Percentiles rank a stretch among this genome's conserved stretches.
phyloP scores from a whole-genome alignment of 2,113 vertebrate genomes.

The Acinonyx jubatus region DNA sequence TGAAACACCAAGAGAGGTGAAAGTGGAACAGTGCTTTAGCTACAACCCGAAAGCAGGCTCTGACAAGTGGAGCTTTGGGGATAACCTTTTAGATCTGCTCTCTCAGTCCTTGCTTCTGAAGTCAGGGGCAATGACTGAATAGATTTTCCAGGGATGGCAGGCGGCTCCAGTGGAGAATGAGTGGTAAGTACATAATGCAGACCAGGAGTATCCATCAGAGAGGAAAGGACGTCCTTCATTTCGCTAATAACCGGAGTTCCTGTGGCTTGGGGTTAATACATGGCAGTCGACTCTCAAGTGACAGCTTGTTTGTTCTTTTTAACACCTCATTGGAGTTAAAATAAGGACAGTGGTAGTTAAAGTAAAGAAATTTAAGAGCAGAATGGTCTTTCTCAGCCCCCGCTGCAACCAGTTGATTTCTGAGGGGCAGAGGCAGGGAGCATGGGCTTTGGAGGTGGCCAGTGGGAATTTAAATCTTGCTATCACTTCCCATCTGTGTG shows the following conservation, averaged over 20 bases:
- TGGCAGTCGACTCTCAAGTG: background rate
- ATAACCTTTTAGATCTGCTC: constrained; percentile 27
- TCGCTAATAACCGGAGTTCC: background rate
- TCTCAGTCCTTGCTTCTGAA: background rate
- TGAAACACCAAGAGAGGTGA: constrained; percentile 1
- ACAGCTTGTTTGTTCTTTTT: constrained; percentile 30
- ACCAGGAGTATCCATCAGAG: background rate
- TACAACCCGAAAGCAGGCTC: background rate
- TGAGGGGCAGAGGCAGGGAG: background rate
- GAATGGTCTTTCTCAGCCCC: background rate
- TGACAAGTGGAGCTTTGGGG: constrained; percentile 6
- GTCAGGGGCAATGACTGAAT: background rate
- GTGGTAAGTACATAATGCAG: accelerated
- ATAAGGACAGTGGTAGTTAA: background rate
- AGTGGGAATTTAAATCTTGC: background rate
- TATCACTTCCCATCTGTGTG: background rate
- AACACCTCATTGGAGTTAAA: background rate
- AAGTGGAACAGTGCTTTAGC: constrained; percentile 18
- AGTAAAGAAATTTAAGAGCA: background rate
- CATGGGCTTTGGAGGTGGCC: background rate
- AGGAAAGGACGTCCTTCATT: background rate
- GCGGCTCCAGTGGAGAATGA: background rate
- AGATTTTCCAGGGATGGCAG: background rate
- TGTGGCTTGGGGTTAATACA: background rate
- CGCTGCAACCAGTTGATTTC: background rate